Evolutionary conservation across 2,113 vertebrate species (phyloP).

Genomic region (Pardalotus punctatus): DNA sequence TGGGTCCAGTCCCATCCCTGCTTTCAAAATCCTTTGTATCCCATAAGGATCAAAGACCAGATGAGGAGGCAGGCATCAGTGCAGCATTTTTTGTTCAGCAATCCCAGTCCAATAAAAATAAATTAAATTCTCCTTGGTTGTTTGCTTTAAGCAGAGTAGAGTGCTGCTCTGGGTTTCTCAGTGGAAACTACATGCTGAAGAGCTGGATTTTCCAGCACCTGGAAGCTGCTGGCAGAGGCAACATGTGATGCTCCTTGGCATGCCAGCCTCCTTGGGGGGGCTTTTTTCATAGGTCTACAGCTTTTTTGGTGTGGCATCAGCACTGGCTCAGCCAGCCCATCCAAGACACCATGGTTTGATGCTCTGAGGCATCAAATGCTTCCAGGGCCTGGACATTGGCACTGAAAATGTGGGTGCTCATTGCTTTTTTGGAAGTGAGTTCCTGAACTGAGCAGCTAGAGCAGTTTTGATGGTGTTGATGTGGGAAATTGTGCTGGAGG

Average conservation of each 20-base stretch:
- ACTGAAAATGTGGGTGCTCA: not conserved
- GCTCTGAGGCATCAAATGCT: not conserved
- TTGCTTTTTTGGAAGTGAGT: not conserved
- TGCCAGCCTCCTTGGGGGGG: not conserved
- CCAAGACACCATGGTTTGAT: not conserved
- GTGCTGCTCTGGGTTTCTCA: not conserved
- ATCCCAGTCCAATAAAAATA: conserved; percentile 35
- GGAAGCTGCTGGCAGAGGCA: not conserved
- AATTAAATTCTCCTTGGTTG: not conserved
- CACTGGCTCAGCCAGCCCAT: fast-evolving
- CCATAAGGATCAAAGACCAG: not conserved
- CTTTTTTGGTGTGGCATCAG: not conserved
- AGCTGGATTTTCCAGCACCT: conserved; percentile 23
- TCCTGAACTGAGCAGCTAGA: not conserved
- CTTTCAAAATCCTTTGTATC: not conserved
- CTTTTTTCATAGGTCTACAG: not conserved
- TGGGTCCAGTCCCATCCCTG: not conserved
- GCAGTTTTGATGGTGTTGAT: not conserved
- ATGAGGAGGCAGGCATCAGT: not conserved
- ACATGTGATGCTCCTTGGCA: not conserved
- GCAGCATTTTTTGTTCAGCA: not conserved
- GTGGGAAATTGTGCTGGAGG: not conserved
- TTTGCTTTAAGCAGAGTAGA: not conserved
- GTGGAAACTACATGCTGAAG: not conserved
- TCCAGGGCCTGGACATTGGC: not conserved